A percentile compares a stretch with the other conserved stretches of the same genome.
phyloP scores from a whole-genome alignment of 2,888 invertebrate genomes.

The Hesperia comma region DNA sequence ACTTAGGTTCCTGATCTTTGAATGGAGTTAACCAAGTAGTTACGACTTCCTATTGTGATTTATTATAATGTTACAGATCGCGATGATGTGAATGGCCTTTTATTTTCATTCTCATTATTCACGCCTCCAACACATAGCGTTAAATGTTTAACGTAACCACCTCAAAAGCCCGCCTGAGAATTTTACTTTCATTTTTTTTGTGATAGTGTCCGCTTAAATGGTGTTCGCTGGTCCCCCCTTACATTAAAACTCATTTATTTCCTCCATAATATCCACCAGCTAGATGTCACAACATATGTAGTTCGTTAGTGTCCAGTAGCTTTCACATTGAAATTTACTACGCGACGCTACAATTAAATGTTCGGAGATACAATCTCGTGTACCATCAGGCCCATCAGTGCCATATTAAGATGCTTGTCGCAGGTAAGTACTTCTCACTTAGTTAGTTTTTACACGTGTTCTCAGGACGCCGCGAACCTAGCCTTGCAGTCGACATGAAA shows the following conservation, averaged over 20 bases:
- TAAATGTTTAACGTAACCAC: too few species aligned
- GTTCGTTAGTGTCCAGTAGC: slow-evolving; percentile 12
- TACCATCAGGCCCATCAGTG: slow-evolving; percentile 6
- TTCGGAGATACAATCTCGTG: slow-evolving; percentile 10
- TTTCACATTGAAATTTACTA: slow-evolving; percentile 16
- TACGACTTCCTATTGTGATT: too few species aligned
- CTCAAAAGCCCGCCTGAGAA: too few species aligned
- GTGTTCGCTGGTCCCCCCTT: not conserved
- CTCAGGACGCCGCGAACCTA: not conserved
- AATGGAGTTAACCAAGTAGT: too few species aligned
- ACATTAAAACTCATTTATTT: not conserved
- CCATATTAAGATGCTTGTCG: slow-evolving; percentile 13
- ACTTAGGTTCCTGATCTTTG: too few species aligned
- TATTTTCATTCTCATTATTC: too few species aligned
- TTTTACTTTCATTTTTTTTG: too few species aligned
- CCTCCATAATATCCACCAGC: slow-evolving; percentile 4
- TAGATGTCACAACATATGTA: slow-evolving; percentile 3
- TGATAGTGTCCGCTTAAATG: too few species aligned
- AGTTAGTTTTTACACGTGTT: slow-evolving; percentile 12
- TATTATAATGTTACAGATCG: too few species aligned
- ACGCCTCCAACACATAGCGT: too few species aligned
- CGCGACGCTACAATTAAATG: slow-evolving; percentile 10
- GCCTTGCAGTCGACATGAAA: not conserved
- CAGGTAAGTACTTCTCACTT: slow-evolving; percentile 7
- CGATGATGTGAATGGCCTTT: too few species aligned